Evolutionary conservation across 2,797 vertebrate species (phyloP), one percentile per base, ranked within the genome.

Genomic region (Pseudochromis fuscus): DNA sequence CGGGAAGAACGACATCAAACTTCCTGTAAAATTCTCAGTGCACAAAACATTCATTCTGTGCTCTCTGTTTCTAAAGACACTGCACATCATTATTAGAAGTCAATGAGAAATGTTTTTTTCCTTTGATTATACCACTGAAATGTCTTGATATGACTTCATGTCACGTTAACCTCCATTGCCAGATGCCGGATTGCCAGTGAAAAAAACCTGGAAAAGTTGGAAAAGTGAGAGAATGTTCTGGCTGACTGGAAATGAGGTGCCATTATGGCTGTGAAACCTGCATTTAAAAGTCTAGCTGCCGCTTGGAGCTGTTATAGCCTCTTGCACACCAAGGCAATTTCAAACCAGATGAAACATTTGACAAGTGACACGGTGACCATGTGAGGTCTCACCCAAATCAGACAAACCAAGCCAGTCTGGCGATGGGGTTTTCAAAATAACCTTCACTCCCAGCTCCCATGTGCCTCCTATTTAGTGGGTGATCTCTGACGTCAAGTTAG

Each of bases 401-500:
- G 64, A 82, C 66, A 81, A 87, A 88, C 81, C 70, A 61, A 72
- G 57, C 67, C 46, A 66, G 55, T 76, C 70, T 85, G 85, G 67
- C 8, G 2, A 69, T 70, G 65, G n/a, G 44, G 35, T 66, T 87
- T 84, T 85, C 60, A 87, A 85, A 90, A 83, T 83, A 88, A 79
- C 58, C 46, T 25, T 72, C n/a, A 21, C 57, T 72, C 33, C 72
- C 15, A 46, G 59, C 31, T 65, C 53, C 62, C 86, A 88, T 88
- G 79, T 88, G 89, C 84, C 79, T 80, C 59, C 69, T 44, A 86
- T 92, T 91, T 79, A 72, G 72, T 73, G 77, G 80, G 49, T 23
- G 72, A 80, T 77, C 71, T 85, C 59, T 93, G 91, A 93, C 91
- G 90, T 92, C 92, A 93, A 87, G 72, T 77, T 75, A 77, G 79